These are phyloP conservation scores for Phataginus tetradactyla DNA, from an alignment of 2,797 vertebrate genomes.

Conservation along the genomic window DNA sequence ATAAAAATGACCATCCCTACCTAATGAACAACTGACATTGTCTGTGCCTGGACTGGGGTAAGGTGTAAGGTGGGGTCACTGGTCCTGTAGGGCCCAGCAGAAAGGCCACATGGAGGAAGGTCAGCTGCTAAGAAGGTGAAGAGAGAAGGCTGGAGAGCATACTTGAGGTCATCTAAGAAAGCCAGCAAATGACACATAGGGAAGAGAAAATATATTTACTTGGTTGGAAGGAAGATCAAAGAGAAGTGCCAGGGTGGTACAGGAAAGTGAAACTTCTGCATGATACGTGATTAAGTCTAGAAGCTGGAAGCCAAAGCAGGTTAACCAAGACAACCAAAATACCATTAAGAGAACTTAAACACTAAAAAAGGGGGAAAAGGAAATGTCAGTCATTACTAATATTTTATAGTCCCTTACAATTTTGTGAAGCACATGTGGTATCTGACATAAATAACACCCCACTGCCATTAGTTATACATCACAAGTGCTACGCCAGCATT, in stretches of 20 bases:
- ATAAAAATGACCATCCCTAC: rapidly evolving
- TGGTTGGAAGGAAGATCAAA: neutral
- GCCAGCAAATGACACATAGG: neutral
- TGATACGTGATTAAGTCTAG: neutral
- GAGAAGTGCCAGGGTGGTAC: neutral
- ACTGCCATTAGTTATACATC: too few species aligned
- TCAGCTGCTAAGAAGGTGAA: neutral
- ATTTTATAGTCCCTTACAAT: neutral
- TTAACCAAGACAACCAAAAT: neutral
- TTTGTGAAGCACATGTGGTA: neutral
- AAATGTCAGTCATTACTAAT: neutral
- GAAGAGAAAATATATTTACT: neutral
- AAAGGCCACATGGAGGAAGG: neutral
- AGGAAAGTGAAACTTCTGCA: neutral
- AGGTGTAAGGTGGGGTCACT: neutral
- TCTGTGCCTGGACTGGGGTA: too few species aligned
- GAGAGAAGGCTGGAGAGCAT: neutral
- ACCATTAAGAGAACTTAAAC: neutral
- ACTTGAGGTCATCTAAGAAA: neutral
- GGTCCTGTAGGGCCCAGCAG: neutral
- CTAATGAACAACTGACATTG: neutral
- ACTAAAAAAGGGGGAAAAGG: neutral
- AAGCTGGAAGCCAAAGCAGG: neutral
- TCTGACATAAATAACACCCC: neutral
- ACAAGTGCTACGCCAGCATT: neutral